Base-by-base conservation (phyloP, 2,113 vertebrate species). In the Gymnorhina tibicen region DNA sequence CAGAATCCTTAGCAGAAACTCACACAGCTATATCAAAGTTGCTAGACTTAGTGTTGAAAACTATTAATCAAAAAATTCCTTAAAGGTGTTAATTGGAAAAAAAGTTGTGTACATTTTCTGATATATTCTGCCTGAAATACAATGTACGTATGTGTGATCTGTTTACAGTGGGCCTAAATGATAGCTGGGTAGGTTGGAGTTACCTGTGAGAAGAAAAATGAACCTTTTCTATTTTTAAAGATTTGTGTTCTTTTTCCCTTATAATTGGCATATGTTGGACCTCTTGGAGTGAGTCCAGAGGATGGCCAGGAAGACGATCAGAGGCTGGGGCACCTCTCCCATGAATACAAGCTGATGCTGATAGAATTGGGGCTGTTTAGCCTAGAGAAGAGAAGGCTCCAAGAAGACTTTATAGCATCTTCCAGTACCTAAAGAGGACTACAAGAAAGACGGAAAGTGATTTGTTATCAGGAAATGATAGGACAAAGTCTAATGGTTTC, bases 1-100 rank as follows among this genome's bases (percentile, higher is more conserved):
- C 89, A 62, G 16, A 82, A 91, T 64, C 60, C 70, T 78, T 53
- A 82, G 62, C 87, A 95, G 87, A 96, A 90, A 81, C 16, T 64
- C 56, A 72, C 39, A 78, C 35, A 94, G 80, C 62, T 85, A 16
- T 26, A 59, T 66, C 23, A 23, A 79, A 92, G 14, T 35, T 63
- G 9, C n/a, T 59, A 67, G 15, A 85, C 35, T 33, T 56, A 67
- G 67, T 1, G 2, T 41, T 75, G 46, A 80, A 79, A 91, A 46
- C 21, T 27, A 33, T 41, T 55, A 80, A 72, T n/a, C 0, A 76
- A 59, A 59, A 85, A 79, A 62, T 41, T 23, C 39, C 7, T 41
- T 35, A 13, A 30, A 46, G 9, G 10, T 62, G 42, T 91, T 49
- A 0, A 47, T 37, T 44, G 22, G 3, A 4, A 47, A 37, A 82